Base-by-base conservation (phyloP, 2,113 vertebrate species). In the Ramphastos sulfuratus region DNA sequence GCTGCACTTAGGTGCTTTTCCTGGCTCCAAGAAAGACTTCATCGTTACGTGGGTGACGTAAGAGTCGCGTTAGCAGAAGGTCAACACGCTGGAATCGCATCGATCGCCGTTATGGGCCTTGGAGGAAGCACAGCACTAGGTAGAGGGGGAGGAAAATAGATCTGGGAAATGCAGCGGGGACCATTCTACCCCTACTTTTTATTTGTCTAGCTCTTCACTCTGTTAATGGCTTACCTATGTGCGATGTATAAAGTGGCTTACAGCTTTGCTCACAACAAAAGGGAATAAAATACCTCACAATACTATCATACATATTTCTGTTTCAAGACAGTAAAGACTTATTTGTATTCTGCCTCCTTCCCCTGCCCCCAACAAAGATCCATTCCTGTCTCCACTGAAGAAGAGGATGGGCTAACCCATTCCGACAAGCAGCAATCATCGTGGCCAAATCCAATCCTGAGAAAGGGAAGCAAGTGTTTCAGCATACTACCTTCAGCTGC, bases 241-340 rank as follows among this genome's bases (percentile, higher is more conserved):
- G 90, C 37, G 0, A 81, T 96, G 96, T 97, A 89, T 95, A 89
- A 83, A 94, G 86, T 17, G 85, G 90, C 93, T 97, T 92, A 66
- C 81, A 94, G 85, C 96, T 97, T 94, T 94, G 83, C 84, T 97
- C 95, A 97, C 93, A 71, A 56, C 94, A 90, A 97, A 98, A 97
- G 96, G 97, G 97, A 98, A 98, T 97, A 98, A 98, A 98, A 97
- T 97, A 97, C 97, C 97, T 98, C 97, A 97, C 82, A 74, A 30
- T 71, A 85, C 80, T 72, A 71, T 73, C 73, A 78, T 82, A 76
- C 39, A 90, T 48, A 78, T 18, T 91, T 48, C 89, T 93, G 56
- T 94, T 95, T 95, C 3, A 56, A 96, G 95, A 87, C 89, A 93
- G 86, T 89, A 65, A 88, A 31, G 74, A 23, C 15, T 13, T 9